Percentiles rank a stretch among this genome's conserved stretches.
Conservation (phyloP, 2,797 vertebrate genomes). For the Thamnophis elegans region DNA sequence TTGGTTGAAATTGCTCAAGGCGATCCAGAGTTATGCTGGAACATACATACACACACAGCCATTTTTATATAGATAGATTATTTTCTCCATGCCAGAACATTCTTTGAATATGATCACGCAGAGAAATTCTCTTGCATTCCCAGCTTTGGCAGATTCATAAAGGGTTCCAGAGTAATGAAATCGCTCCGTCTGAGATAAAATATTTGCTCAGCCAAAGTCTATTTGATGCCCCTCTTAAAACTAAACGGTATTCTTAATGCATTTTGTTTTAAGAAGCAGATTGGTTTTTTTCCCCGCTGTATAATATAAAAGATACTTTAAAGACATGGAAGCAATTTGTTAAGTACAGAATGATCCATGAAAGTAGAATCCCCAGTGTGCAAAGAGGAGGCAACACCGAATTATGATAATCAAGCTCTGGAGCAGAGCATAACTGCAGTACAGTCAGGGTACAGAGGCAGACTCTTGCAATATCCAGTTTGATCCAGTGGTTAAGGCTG, state of each 20-base stretch:
- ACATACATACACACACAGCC: too few species aligned
- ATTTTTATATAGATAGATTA: too few species aligned
- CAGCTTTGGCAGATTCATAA: neutral
- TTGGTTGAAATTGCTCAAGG: too few species aligned
- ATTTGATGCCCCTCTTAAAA: neutral
- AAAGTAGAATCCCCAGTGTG: constrained; percentile 27
- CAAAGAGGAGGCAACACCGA: neutral
- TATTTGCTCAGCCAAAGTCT: neutral
- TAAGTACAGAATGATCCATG: constrained; percentile 14
- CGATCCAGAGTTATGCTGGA: too few species aligned
- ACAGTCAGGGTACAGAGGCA: neutral
- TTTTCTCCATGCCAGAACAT: neutral
- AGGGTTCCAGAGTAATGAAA: neutral
- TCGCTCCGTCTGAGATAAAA: neutral
- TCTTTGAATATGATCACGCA: too few species aligned
- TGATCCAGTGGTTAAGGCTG: neutral
- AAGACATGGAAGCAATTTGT: constrained; percentile 22
- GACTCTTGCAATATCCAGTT: neutral
- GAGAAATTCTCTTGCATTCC: neutral
- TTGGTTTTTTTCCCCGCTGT: neutral
- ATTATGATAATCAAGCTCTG: neutral
- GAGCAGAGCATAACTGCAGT: neutral
- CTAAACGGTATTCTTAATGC: neutral
- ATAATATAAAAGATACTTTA: constrained; percentile 21
- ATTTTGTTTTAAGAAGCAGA: neutral